phyloP scores from a whole-genome alignment of 2,888 invertebrate genomes.

The Spodoptera littoralis region DNA sequence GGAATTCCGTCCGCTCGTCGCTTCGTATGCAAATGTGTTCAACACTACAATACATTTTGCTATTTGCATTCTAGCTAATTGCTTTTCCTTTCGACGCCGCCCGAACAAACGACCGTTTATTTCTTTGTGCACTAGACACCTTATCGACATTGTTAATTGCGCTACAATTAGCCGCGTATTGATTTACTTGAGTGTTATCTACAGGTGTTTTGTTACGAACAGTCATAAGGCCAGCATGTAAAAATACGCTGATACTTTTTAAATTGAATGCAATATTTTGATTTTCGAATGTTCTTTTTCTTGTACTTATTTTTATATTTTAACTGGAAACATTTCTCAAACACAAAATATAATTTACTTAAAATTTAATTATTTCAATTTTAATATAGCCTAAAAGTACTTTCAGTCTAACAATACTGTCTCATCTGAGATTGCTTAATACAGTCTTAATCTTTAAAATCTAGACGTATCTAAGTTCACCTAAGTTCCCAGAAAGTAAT shows the following conservation, averaged over 20 bases:
- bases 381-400: no score
- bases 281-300: no score
- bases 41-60: constrained; percentile 81
- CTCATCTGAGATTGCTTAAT: no score
- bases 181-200: constrained; percentile 36
- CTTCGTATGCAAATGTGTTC: constrained; percentile 82
- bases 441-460: no score
- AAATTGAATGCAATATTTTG: neutral
- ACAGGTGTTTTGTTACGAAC: neutral
- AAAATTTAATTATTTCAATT: no score
- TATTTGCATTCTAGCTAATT: constrained; percentile 85
- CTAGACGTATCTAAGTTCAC: neutral
- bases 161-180: constrained; percentile 48
- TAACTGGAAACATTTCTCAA: no score
- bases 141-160: constrained; percentile 68
- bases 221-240: neutral
- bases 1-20: constrained; percentile 71
- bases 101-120: constrained; percentile 73
- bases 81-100: constrained; percentile 81
- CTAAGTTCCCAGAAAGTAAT: constrained; percentile 24
- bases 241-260: neutral
- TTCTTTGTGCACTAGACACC: constrained; percentile 72
- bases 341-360: no score
- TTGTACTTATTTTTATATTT: no score
- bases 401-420: no score